Percentiles rank a stretch among this genome's conserved stretches.
These are phyloP conservation scores for Ictalurus punctatus DNA, from an alignment of 2,113 vertebrate species.

Conservation along the genomic window DNA sequence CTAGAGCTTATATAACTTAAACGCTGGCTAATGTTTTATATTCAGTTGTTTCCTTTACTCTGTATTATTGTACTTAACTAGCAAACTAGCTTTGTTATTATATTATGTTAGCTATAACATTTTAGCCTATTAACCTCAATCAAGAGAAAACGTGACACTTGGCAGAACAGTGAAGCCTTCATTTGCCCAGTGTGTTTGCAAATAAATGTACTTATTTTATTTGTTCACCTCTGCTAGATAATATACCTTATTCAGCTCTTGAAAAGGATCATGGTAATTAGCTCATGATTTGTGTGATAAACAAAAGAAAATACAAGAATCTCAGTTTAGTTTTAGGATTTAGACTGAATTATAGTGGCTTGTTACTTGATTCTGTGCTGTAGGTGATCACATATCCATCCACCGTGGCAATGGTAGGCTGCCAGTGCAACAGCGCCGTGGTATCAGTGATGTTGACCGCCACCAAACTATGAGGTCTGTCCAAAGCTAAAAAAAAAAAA, in stretches of 20 bases:
- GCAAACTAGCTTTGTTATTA: neutral
- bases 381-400: conserved; percentile 93
- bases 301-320: neutral
- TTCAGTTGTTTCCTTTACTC: neutral
- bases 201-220: neutral
- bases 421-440: conserved; percentile 87
- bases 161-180: neutral
- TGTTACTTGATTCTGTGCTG: conserved; percentile 79
- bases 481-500: conserved; percentile 78
- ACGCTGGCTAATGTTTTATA: neutral
- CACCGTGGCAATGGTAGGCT: conserved; percentile 89
- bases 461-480: conserved; percentile 84
- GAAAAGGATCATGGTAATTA: neutral
- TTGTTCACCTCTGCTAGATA: neutral
- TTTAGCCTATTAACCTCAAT: neutral
- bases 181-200: neutral
- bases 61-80: neutral
- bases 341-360: neutral
- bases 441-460: conserved; percentile 90
- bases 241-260: neutral
- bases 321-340: neutral
- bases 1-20: neutral
- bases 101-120: neutral
- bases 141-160: neutral
- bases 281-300: neutral